Percentiles rank a stretch among this genome's conserved stretches.
phyloP scores from a whole-genome alignment of 2,888 invertebrate genomes.

The Apodemia zela region DNA sequence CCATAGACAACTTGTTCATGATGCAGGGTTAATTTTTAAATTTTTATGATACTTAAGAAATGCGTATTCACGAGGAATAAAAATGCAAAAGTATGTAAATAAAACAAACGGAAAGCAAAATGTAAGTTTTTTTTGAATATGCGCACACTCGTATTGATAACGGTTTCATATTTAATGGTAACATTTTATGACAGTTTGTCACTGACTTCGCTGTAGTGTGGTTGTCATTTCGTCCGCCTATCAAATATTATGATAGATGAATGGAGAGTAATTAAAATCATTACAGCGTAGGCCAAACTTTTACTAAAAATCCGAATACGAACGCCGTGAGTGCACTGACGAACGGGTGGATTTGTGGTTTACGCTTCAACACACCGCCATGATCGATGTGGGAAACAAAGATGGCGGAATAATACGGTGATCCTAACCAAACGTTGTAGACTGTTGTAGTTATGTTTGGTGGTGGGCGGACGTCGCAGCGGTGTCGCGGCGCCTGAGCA shows the following conservation, averaged over 20 bases:
- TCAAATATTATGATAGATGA: conserved; percentile 70
- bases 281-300: conserved; percentile 55
- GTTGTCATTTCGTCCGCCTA: conserved; percentile 75
- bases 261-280: conserved; percentile 71
- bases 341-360: conserved; percentile 44
- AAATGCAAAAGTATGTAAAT: neutral
- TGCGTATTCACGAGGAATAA: neutral
- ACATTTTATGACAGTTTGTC: conserved; percentile 68
- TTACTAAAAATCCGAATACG: conserved; percentile 43
- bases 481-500: conserved; percentile 72
- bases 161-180: conserved; percentile 30
- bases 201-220: conserved; percentile 75
- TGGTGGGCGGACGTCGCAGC: conserved; percentile 67
- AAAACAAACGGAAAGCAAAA: neutral
- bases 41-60: neutral
- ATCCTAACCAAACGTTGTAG: conserved; percentile 69
- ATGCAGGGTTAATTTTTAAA: neutral
- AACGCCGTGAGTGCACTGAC: conserved; percentile 45
- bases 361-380: conserved; percentile 60
- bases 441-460: conserved; percentile 68
- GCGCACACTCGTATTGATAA: conserved; percentile 4
- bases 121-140: neutral
- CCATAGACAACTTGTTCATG: neutral
- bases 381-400: conserved; percentile 80
- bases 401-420: conserved; percentile 81